These are phyloP conservation scores for Cladopsammia gracilis DNA, from an alignment of 64 coral and sea anemone species.

Conservation along the genomic window DNA sequence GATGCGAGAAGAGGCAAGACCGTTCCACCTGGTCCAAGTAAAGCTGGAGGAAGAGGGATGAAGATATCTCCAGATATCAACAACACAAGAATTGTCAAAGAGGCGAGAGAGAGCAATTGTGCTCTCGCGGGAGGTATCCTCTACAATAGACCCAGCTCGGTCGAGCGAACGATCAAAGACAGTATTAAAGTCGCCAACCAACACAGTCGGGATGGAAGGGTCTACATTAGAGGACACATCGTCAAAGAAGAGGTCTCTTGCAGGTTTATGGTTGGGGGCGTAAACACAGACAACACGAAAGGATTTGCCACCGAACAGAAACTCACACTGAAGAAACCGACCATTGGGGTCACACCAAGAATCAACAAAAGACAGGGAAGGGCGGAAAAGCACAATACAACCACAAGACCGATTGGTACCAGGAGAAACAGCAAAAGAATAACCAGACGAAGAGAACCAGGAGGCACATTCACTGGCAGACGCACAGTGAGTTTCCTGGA, in stretches of 20 bases:
- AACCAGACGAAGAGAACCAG: conserved; percentile 27
- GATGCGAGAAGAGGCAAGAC: conserved; percentile 14
- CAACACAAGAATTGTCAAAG: not conserved
- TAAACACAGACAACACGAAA: conserved; percentile 25
- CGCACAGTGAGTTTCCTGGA: conserved; percentile 44
- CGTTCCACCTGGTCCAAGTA: conserved; percentile 34
- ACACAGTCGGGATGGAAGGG: conserved; percentile 5
- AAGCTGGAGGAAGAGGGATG: not conserved
- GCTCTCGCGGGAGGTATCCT: not conserved
- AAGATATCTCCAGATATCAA: conserved; percentile 3
- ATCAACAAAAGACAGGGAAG: not conserved
- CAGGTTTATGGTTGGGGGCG: conserved; percentile 13
- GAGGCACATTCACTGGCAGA: not conserved
- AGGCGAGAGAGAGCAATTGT: not conserved
- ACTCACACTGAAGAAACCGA: conserved; percentile 21
- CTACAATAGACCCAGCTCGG: not conserved
- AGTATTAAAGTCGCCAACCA: conserved; percentile 31
- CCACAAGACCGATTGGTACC: conserved; percentile 27
- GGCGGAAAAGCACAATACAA: conserved; percentile 1
- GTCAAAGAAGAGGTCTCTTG: not conserved
- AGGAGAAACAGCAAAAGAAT: not conserved
- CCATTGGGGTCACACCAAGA: not conserved
- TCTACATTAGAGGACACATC: not conserved
- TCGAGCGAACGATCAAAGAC: conserved; percentile 35
- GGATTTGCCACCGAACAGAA: not conserved